Evolutionary conservation across 1,140 invertebrate genomes (phyloP).

Genomic region (Parapsyche elsis): DNA sequence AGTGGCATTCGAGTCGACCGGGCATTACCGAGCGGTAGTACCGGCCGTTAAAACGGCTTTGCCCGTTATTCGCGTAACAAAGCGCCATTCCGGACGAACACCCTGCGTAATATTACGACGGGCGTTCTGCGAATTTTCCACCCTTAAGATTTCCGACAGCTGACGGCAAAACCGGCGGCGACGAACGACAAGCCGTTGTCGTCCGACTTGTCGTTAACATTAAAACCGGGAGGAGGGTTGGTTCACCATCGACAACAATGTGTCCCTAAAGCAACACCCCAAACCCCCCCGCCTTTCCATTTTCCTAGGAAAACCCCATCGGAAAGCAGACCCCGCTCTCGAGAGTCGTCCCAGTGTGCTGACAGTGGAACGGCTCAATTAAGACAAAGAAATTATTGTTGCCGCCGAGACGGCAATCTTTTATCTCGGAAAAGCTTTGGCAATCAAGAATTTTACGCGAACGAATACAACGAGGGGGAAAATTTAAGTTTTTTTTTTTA

Average conservation of each 20-base stretch:
- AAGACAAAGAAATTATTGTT: slow-evolving; percentile 11
- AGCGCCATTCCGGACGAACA: neutral
- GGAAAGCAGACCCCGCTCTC: too few relatives aligned
- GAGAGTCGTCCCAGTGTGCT: too few relatives aligned
- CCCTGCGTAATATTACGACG: neutral
- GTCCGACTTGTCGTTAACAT: neutral
- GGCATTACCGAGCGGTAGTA: too few relatives aligned
- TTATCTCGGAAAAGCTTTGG: neutral
- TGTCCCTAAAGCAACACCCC: too few relatives aligned
- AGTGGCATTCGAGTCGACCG: too few relatives aligned
- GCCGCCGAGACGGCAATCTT: neutral
- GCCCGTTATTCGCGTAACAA: neutral
- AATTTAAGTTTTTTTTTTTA: too few relatives aligned
- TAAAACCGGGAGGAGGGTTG: neutral
- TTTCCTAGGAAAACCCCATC: too few relatives aligned
- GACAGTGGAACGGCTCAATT: slow-evolving; percentile 10
- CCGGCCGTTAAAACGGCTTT: neutral
- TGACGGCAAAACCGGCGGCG: slow-evolving; percentile 9
- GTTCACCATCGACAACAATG: too few relatives aligned
- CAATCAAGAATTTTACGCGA: too few relatives aligned
- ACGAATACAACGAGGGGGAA: too few relatives aligned
- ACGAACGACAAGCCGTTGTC: neutral
- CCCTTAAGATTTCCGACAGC: slow-evolving; percentile 40
- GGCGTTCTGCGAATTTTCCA: neutral
- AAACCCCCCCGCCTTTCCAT: too few relatives aligned